These are phyloP conservation scores for Cantharis lateralis DNA, from an alignment of 2,888 invertebrate genomes.

Conservation along the genomic window DNA sequence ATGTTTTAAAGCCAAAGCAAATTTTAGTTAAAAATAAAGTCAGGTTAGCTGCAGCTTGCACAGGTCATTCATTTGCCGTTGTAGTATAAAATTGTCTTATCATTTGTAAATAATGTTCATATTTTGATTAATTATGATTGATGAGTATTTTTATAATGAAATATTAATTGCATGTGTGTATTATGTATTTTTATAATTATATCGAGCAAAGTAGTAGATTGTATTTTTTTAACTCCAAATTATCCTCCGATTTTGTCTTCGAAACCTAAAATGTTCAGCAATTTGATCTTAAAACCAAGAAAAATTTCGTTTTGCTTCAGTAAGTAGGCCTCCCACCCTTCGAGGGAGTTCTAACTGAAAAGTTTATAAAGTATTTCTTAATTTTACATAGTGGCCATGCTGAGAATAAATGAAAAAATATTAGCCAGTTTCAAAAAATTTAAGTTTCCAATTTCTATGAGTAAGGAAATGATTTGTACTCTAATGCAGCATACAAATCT, in stretches of 20 bases:
- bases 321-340: no score
- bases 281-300: background rate
- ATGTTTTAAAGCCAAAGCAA: constrained; percentile 56
- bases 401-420: no score
- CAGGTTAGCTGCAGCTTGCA: constrained; percentile 55
- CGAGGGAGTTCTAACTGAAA: no score
- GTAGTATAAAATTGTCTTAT: constrained; percentile 48
- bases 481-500: no score
- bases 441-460: no score
- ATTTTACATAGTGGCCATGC: no score
- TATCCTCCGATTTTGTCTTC: background rate
- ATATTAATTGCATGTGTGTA: constrained; percentile 45
- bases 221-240: background rate
- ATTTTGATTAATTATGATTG: constrained; percentile 36
- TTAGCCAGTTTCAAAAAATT: no score
- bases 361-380: no score
- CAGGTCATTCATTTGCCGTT: constrained; percentile 60
- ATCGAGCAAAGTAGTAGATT: constrained; percentile 35
- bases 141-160: constrained; percentile 52
- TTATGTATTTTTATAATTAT: constrained; percentile 55
- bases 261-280: background rate
- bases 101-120: constrained; percentile 28
- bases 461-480: no score
- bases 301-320: background rate
- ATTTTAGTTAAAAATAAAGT: constrained; percentile 42